These are phyloP conservation scores for Aegotheles bennettii DNA, from an alignment of 2,113 vertebrate species.

Conservation along the genomic window DNA sequence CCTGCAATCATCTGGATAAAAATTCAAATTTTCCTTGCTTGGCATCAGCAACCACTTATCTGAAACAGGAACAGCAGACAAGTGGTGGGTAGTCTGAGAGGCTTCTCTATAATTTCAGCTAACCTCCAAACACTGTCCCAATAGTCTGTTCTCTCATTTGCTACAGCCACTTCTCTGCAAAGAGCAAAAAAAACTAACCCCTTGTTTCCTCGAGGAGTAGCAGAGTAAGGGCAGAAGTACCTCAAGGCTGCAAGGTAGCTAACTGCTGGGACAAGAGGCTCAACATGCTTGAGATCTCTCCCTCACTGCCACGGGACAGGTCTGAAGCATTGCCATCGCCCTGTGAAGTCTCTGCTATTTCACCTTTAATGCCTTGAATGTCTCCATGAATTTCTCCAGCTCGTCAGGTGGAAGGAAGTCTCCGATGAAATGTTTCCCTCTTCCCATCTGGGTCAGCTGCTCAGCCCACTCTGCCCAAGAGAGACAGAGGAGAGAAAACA, in stretches of 20 bases:
- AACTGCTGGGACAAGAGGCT: not conserved
- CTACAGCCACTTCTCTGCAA: not conserved
- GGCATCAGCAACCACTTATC: not conserved
- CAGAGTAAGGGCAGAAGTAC: not conserved
- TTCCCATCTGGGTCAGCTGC: conserved; percentile 96
- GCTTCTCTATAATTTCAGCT: not conserved
- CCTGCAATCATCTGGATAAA: not conserved
- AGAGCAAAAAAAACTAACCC: not conserved
- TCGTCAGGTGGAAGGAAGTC: conserved; percentile 95
- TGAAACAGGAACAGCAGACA: not conserved
- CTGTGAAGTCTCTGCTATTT: not conserved
- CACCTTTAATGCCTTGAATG: conserved; percentile 95
- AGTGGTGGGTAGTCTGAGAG: fast-evolving
- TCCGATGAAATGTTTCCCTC: conserved; percentile 97
- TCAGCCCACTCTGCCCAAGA: conserved; percentile 89
- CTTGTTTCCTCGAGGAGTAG: not conserved
- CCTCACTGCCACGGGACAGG: not conserved
- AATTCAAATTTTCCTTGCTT: not conserved
- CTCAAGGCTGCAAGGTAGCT: not conserved
- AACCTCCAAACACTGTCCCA: not conserved
- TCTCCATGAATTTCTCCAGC: conserved; percentile 98
- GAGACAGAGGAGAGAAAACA: not conserved
- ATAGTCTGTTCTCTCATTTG: not conserved
- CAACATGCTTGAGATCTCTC: not conserved
- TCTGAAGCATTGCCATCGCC: not conserved